Evolutionary conservation across 2,113 vertebrate genomes (phyloP), one percentile per base, ranked within the genome.

Genomic region (Aegypius monachus): DNA sequence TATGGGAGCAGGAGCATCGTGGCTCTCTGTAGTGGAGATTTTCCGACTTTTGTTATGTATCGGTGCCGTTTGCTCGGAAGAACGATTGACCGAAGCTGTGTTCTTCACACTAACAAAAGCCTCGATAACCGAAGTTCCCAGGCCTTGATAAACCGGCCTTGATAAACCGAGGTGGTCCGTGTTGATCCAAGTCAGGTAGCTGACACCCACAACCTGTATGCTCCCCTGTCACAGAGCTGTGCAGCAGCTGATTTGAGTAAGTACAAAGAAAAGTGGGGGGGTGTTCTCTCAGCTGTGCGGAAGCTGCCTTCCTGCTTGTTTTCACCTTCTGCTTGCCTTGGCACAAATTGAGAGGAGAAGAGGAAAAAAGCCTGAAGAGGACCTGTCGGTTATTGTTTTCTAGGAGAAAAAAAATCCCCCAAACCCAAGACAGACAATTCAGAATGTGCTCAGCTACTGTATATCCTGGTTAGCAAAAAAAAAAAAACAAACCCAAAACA

Each of bases 191-290:
- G 4, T 18, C 27, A 10, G 62, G 62, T 8, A 31, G 58, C 63
- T 7, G 19, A 7, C 19, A 13, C 9, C 42, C 20, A 2, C 11
- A 3, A 1, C 3, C 6, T 4, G 7, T 21, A 6, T 2, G 3
- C 19, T 47, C 5, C 26, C 31, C 18, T 16, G 13, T 8, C 50
- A 2, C 40, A 3, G 50, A 22, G 50, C n/a, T 29, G 62, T 6
- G 6, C 36, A 14, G 72, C 47, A 20, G 58, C 50, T 42, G 50
- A 2, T n/a, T 10, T 21, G 45, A 56, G 52, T 3, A 20, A 34
- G 26, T 6, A 7, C 2, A 13, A 13, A 42, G 40, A 16, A 1
- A 21, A 43, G 36, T 3, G 16, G 4, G 25, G 9, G 34, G 21
- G 2, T 22, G 42, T 45, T 63, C 19, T n/a, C 22, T 50, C 9